These are phyloP conservation scores for Tragelaphus oryx DNA, from an alignment of 2,797 vertebrate genomes.

Conservation along the genomic window DNA sequence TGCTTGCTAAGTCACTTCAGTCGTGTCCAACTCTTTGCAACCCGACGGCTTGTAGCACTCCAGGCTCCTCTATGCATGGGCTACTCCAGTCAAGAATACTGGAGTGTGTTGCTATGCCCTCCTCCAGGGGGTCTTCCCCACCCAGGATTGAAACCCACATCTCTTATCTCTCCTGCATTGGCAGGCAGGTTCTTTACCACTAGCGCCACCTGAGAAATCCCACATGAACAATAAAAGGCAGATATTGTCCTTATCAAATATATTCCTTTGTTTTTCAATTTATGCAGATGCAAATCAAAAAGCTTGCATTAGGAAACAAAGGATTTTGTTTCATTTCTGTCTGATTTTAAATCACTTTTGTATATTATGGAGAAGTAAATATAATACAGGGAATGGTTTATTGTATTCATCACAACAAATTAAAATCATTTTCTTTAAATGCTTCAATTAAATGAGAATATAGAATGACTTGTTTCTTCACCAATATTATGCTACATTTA, in stretches of 20 bases:
- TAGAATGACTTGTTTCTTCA: conserved; percentile 22
- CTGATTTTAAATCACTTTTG: conserved; percentile 34
- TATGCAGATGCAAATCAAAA: background rate
- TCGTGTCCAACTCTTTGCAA: background rate
- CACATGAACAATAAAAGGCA: background rate
- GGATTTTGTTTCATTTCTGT: background rate
- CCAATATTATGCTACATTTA: background rate
- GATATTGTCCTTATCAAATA: background rate
- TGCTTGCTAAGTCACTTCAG: background rate
- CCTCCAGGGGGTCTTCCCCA: background rate
- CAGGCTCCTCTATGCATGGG: background rate
- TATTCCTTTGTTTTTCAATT: background rate
- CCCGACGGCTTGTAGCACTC: fast-evolving
- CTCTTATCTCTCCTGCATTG: background rate
- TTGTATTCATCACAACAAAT: background rate
- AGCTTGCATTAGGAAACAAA: background rate
- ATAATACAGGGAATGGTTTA: background rate
- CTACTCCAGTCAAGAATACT: background rate
- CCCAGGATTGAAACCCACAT: background rate
- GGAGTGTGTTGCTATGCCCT: background rate
- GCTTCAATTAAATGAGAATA: background rate
- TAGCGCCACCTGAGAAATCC: background rate
- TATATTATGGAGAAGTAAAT: background rate
- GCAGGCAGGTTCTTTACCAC: background rate
- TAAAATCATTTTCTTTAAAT: background rate